Percentiles rank a stretch among this genome's conserved stretches.
phyloP scores from a whole-genome alignment of 2,113 vertebrate genomes.

The Sinocyclocheilus anophthalmus region DNA sequence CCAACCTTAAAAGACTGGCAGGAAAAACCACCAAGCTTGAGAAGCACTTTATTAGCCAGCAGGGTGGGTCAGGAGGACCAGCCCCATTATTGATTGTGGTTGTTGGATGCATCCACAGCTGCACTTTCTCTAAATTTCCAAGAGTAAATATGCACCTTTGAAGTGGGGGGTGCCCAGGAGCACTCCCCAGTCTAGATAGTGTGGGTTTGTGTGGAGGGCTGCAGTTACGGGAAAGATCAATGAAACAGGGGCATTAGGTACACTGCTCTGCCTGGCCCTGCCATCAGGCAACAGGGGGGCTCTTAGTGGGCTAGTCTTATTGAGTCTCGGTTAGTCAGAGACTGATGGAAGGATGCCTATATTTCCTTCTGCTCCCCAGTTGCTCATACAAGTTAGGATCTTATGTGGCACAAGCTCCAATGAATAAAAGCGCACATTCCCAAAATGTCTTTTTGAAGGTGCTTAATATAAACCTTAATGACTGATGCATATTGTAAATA shows the following conservation, averaged over 20 bases:
- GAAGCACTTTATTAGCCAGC: constrained; percentile 99
- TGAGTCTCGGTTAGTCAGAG: constrained; percentile 69
- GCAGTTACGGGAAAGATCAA: constrained; percentile 99
- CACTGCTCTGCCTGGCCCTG: constrained; percentile 89
- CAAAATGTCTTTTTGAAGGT: not conserved
- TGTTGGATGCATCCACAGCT: constrained; percentile 95
- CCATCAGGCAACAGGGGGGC: constrained; percentile 73
- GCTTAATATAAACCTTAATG: not conserved
- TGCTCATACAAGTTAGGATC: constrained; percentile 17
- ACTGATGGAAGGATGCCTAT: constrained; percentile 44
- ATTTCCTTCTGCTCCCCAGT: constrained; percentile 60
- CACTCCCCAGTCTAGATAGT: constrained; percentile 94
- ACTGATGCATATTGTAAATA: not conserved
- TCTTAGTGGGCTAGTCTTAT: constrained; percentile 68
- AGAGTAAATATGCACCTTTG: constrained; percentile 99
- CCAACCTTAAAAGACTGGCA: constrained; percentile 93
- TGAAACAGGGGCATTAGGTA: constrained; percentile 91
- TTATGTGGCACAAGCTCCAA: constrained; percentile 27
- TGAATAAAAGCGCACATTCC: constrained; percentile 13
- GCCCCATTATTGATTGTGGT: constrained; percentile 98
- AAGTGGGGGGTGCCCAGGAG: constrained; percentile 96
- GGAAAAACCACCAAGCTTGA: constrained; percentile 89
- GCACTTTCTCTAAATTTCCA: constrained; percentile 99
- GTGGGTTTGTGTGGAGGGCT: constrained; percentile 95
- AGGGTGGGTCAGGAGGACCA: constrained; percentile 83